Conservation (phyloP, 2,113 vertebrate species). For the Psittacus erithacus region DNA sequence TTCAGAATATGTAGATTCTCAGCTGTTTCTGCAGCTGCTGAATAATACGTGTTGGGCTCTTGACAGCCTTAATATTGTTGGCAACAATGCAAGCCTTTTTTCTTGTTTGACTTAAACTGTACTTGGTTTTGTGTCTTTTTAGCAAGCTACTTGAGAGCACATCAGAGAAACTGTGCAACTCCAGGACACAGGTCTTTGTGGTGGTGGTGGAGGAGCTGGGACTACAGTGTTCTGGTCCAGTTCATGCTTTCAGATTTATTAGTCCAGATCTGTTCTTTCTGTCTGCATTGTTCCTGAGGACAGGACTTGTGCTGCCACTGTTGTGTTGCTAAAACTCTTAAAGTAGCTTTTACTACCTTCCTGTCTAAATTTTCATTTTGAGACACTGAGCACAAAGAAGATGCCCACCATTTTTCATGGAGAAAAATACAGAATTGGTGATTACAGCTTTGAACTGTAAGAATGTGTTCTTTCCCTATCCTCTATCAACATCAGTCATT, state of each 20-base stretch:
- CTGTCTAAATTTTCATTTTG: not conserved
- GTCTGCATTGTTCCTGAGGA: not conserved
- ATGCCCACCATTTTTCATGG: not conserved
- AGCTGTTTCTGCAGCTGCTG: slow-evolving; percentile 57
- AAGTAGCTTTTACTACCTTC: not conserved
- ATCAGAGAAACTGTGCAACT: not conserved
- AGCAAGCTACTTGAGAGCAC: not conserved
- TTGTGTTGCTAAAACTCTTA: not conserved
- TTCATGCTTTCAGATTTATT: not conserved
- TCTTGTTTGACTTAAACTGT: slow-evolving; percentile 17
- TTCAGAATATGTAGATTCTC: not conserved
- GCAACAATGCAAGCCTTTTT: not conserved
- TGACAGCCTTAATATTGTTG: not conserved
- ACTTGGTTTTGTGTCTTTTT: not conserved
- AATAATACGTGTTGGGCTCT: slow-evolving; percentile 4
- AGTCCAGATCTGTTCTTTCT: not conserved
- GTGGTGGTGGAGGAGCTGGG: not conserved
- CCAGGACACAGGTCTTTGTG: not conserved
- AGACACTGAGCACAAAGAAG: not conserved
- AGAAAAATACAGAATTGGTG: not conserved
- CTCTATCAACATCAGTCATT: not conserved
- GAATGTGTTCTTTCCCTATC: not conserved
- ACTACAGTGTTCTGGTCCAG: not conserved
- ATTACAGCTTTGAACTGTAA: not conserved
- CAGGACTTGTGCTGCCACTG: not conserved